Evolutionary conservation across 2,797 vertebrate species (phyloP).

Genomic region (Botia kubotai): DNA sequence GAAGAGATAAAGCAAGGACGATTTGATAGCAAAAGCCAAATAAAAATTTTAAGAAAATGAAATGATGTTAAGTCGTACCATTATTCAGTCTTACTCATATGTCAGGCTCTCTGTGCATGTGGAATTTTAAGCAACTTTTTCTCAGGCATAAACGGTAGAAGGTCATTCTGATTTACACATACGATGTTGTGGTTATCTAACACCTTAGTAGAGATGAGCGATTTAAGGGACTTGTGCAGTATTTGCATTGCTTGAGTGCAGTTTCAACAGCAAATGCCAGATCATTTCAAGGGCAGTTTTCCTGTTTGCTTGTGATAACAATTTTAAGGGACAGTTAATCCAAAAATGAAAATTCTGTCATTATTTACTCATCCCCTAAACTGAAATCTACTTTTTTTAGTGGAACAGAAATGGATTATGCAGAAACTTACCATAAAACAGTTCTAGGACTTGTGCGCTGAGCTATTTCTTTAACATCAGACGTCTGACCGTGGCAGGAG

Average conservation of each 20-base stretch:
- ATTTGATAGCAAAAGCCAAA: constrained; percentile 27
- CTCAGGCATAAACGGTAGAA: constrained; percentile 7
- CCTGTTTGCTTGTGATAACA: no score
- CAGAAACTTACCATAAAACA: no score
- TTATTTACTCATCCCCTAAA: no score
- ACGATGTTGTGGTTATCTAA: constrained; percentile 3
- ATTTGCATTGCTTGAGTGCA: neutral
- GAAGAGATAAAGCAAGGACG: constrained; percentile 15
- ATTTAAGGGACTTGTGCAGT: constrained; percentile 13
- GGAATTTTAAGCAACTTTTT: constrained; percentile 21
- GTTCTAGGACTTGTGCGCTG: no score
- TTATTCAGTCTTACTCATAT: constrained; percentile 2
- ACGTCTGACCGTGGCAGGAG: neutral
- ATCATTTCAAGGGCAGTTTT: no score
- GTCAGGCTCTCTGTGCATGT: neutral
- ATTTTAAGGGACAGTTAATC: no score
- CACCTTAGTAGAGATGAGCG: neutral
- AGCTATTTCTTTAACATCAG: neutral
- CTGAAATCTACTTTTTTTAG: no score
- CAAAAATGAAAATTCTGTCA: no score
- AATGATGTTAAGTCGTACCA: constrained; percentile 6
- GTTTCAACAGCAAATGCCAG: no score
- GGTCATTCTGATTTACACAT: constrained; percentile 15
- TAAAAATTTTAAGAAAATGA: constrained; percentile 21
- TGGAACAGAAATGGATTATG: no score